These are phyloP conservation scores for Brachyhypopomus occidentalis DNA, from an alignment of 2,113 vertebrate genomes.

Conservation along the genomic window DNA sequence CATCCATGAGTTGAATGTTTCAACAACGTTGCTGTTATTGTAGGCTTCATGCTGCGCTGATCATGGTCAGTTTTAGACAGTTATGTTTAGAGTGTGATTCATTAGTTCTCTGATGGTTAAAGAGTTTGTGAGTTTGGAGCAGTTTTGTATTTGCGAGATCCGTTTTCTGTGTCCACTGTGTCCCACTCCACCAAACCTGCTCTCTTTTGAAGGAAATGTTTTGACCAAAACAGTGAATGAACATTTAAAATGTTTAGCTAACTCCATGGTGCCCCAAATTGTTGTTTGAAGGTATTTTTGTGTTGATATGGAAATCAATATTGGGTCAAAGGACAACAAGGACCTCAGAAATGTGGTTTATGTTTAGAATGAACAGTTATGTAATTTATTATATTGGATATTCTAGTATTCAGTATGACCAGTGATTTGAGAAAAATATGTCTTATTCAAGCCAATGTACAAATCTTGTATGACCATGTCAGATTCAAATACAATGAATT, in stretches of 20 bases:
- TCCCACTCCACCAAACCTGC: too few species aligned
- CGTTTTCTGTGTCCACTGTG: too few species aligned
- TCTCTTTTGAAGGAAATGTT: background rate
- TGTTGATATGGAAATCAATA: background rate
- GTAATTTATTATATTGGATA: background rate
- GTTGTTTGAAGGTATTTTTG: constrained; percentile 2
- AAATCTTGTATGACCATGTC: background rate
- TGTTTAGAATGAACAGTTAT: background rate
- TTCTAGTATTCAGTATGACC: background rate
- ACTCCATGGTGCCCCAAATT: background rate
- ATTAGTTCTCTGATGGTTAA: too few species aligned
- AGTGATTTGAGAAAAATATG: background rate
- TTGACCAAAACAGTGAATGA: background rate
- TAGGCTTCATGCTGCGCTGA: too few species aligned
- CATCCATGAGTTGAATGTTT: too few species aligned
- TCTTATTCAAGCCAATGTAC: background rate
- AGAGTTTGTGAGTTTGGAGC: too few species aligned
- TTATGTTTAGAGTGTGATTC: too few species aligned
- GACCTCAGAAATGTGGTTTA: background rate
- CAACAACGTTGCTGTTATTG: too few species aligned
- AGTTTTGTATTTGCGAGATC: too few species aligned
- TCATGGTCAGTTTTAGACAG: too few species aligned
- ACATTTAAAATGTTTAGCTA: background rate
- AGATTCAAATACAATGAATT: background rate
- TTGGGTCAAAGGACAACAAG: background rate